Conservation (phyloP, 53 echinoderm and acorn worm genomes). For the Paracentrotus lividus region DNA sequence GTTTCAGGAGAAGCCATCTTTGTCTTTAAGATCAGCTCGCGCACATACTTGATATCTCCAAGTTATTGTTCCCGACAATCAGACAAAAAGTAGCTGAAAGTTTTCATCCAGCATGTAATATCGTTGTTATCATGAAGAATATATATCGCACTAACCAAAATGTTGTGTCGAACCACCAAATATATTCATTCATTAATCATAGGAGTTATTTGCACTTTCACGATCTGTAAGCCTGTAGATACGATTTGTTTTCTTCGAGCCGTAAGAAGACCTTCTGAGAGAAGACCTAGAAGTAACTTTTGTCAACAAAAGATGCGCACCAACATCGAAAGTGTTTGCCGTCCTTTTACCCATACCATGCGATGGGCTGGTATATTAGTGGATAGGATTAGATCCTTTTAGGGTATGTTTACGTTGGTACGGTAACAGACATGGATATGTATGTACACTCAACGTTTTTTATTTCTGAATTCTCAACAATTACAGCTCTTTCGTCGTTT, state of each 20-base stretch:
- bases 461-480: background rate
- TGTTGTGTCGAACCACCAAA: background rate
- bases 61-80: background rate
- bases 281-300: slow-evolving; percentile 42
- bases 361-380: slow-evolving; percentile 38
- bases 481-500: no score
- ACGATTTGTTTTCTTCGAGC: slow-evolving; percentile 14
- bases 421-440: slow-evolving; percentile 20
- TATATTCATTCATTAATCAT: background rate
- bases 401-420: slow-evolving; percentile 69
- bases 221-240: slow-evolving; percentile 2
- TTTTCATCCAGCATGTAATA: background rate
- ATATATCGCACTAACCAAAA: background rate
- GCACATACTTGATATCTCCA: background rate
- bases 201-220: background rate
- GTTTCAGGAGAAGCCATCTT: slow-evolving; percentile 41
- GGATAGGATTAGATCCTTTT: slow-evolving; percentile 35
- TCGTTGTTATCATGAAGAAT: background rate
- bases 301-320: slow-evolving; percentile 53
- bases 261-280: background rate
- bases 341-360: background rate
- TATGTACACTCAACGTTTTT: slow-evolving; percentile 26
- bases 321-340: slow-evolving; percentile 38
- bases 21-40: background rate
- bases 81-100: background rate